These are phyloP conservation scores for Varecia variegata DNA, from an alignment of 2,797 vertebrate species.

Conservation along the genomic window DNA sequence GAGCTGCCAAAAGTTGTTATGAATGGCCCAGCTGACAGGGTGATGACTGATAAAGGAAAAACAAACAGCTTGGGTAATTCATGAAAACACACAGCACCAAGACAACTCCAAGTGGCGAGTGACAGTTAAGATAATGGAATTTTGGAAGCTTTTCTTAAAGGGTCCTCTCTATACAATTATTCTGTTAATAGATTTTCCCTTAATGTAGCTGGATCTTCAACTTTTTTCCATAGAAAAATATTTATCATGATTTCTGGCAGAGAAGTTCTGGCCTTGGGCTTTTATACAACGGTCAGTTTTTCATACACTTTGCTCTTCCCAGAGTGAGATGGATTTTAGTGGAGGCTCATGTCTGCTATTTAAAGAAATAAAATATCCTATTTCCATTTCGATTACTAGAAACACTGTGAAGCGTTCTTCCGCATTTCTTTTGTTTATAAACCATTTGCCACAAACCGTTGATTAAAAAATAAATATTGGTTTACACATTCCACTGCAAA, in stretches of 20 bases:
- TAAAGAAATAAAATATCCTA: slow-evolving; percentile 48
- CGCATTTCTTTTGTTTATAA: slow-evolving; percentile 53
- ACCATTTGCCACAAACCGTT: slow-evolving; percentile 35
- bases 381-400: slow-evolving; percentile 50
- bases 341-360: not conserved
- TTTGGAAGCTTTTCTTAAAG: slow-evolving; percentile 76
- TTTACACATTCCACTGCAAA: slow-evolving; percentile 57
- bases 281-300: not conserved
- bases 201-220: slow-evolving; percentile 16
- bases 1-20: slow-evolving; percentile 87
- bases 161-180: not conserved
- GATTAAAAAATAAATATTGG: slow-evolving; percentile 74
- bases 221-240: slow-evolving; percentile 11
- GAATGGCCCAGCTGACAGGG: slow-evolving; percentile 84
- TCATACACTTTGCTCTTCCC: not conserved
- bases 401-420: slow-evolving; percentile 40
- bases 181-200: slow-evolving; percentile 30
- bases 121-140: slow-evolving; percentile 86
- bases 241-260: not conserved
- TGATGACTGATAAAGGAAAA: slow-evolving; percentile 84
- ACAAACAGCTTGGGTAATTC: slow-evolving; percentile 79
- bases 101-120: slow-evolving; percentile 84
- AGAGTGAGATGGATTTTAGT: not conserved
- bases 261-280: not conserved
- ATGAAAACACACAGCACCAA: slow-evolving; percentile 81